A percentile compares a stretch with the other conserved stretches of the same genome.
Conservation (phyloP, 2,888 invertebrate genomes). For the Lasioglossum calceatum region DNA sequence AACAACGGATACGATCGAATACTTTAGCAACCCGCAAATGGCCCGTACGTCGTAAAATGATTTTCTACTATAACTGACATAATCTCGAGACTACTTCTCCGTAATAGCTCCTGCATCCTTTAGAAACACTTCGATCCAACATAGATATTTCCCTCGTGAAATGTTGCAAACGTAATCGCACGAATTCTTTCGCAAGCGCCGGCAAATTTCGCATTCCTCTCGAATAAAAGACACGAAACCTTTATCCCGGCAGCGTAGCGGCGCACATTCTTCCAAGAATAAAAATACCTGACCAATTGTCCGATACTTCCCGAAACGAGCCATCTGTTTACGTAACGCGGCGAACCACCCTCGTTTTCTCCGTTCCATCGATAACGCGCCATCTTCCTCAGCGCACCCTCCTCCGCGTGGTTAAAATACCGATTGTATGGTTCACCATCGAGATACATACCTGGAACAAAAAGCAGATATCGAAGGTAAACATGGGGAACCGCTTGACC, state of each 20-base stretch:
- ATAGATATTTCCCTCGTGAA: background rate
- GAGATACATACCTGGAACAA: slow-evolving; percentile 9
- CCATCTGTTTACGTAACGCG: slow-evolving; percentile 9
- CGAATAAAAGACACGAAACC: background rate
- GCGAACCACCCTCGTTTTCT: background rate
- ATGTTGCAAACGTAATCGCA: background rate
- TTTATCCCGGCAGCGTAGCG: background rate
- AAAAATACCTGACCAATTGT: slow-evolving; percentile 2
- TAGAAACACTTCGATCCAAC: background rate
- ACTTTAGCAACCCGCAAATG: too few species aligned
- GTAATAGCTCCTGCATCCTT: background rate
- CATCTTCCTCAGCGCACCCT: background rate
- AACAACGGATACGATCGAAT: background rate
- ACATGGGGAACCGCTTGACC: background rate
- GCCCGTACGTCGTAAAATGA: background rate
- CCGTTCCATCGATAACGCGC: slow-evolving; percentile 13
- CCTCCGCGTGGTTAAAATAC: slow-evolving; percentile 1
- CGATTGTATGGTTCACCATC: slow-evolving; percentile 5
- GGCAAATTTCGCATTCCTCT: background rate
- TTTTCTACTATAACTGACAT: background rate
- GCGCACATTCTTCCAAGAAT: background rate
- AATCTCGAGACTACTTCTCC: background rate
- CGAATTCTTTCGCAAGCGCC: background rate
- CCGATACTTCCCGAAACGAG: slow-evolving; percentile 1
- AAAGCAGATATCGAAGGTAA: slow-evolving; percentile 12